Percentiles rank a stretch among this genome's conserved stretches.
Conservation (phyloP, 2,113 vertebrate genomes). For the Cebus imitator region DNA sequence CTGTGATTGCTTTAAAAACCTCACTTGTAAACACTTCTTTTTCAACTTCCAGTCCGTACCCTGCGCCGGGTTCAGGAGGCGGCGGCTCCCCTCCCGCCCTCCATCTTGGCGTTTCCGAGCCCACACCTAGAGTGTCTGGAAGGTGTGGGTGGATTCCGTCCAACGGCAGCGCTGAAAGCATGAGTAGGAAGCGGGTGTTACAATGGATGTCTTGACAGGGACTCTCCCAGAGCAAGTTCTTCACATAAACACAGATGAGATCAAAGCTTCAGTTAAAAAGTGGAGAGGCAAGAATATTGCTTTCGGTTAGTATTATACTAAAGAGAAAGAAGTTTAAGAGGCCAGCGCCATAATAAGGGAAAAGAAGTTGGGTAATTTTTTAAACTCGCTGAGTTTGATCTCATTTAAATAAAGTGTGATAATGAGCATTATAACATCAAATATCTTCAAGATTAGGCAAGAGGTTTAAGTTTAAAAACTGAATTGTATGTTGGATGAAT, state of each 20-base stretch:
- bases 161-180: neutral
- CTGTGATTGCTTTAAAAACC: neutral
- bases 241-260: neutral
- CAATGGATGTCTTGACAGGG: neutral
- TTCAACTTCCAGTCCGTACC: neutral
- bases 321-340: neutral
- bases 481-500: neutral
- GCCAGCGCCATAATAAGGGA: neutral
- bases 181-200: neutral
- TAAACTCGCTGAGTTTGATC: neutral
- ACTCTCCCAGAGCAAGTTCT: neutral
- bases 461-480: neutral
- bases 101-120: slow-evolving; percentile 1
- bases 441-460: neutral
- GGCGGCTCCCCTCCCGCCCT: neutral
- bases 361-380: neutral
- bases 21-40: neutral
- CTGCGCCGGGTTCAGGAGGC: neutral
- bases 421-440: neutral
- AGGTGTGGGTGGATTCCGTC: neutral
- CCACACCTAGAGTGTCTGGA: neutral
- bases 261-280: neutral
- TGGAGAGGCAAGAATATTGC: neutral
- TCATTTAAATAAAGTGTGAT: neutral
- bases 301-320: neutral